Conservation (phyloP, 2,113 vertebrate species). For the Corvus cornix region DNA sequence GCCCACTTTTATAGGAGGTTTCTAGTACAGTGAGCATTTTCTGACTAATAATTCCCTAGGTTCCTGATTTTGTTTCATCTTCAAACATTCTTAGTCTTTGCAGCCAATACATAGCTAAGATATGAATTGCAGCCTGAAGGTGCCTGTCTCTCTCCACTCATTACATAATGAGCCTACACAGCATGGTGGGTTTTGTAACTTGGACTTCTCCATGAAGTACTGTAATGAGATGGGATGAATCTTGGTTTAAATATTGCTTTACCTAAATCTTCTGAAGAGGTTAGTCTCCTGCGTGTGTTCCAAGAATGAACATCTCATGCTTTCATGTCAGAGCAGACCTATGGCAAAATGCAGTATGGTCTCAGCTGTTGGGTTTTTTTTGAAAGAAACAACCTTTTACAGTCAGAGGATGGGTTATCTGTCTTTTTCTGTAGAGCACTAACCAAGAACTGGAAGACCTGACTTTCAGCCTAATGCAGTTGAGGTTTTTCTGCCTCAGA, state of each 20-base stretch:
- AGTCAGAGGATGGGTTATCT: background rate
- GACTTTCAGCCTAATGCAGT: background rate
- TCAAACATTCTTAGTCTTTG: background rate
- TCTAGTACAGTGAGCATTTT: background rate
- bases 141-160: background rate
- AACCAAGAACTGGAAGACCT: background rate
- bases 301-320: background rate
- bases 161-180: background rate
- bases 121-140: background rate
- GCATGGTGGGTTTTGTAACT: background rate
- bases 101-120: accelerated
- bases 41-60: background rate
- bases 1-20: background rate
- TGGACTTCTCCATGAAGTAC: background rate
- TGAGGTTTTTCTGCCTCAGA: background rate
- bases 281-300: background rate
- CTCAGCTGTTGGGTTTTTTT: background rate
- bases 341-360: background rate
- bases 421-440: background rate
- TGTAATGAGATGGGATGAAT: background rate
- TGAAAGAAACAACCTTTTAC: background rate
- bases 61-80: background rate
- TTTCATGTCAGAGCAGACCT: background rate
- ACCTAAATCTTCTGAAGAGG: background rate
- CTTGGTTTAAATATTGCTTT: background rate